Base-by-base conservation (phyloP, 2,797 vertebrate species). In the Bufotes viridis region DNA sequence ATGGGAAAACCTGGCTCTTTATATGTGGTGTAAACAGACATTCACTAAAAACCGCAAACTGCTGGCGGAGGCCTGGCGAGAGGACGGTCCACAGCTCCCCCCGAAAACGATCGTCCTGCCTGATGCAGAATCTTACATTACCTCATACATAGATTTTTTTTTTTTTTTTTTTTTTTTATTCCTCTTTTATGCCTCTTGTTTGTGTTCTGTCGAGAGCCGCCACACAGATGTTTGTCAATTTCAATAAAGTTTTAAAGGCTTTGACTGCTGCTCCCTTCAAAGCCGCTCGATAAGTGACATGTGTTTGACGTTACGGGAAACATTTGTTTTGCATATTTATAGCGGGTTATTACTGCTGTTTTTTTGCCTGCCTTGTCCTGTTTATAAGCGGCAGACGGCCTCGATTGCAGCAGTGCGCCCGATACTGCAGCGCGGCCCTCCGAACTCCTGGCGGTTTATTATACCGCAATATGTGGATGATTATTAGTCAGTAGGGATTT, bases 61-160 rank as follows among this genome's bases (percentile, higher is more conserved):
- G 60, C 84, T 78, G 70, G 79, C 60, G 0, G 20, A 55, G 87
- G 18, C 86, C 34, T 72, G 15, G 75, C 58, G 6, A 14, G 75
- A 7, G 51, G 79, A 42, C 7, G 55, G 15, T 22, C 9, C 69
- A 82, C 70, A 12, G 26, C 42, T 90, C 79, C 83, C 91, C 87
- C 88, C 90, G 92, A 91, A 90, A 92, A 89, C 88, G 55, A 92
- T 90, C 61, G 22, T n/a, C 61, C 61, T 26, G 29, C 61, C 61
- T 26, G 29, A n/a, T 15, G 18, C 20, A 61, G 20, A 12, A 15
- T 65, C 18, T 75, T 63, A 26, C 20, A 17, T 78, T 53, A 15
- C 55, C 17, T 65, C 57, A 75, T 17, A 51, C 42, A 2, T 55
- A 55, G 53, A 11, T 34, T 10, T 49, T 24, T 69, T n/a, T n/a